Conservation (phyloP, 2,888 invertebrate species). For the Spicauda simplicius region DNA sequence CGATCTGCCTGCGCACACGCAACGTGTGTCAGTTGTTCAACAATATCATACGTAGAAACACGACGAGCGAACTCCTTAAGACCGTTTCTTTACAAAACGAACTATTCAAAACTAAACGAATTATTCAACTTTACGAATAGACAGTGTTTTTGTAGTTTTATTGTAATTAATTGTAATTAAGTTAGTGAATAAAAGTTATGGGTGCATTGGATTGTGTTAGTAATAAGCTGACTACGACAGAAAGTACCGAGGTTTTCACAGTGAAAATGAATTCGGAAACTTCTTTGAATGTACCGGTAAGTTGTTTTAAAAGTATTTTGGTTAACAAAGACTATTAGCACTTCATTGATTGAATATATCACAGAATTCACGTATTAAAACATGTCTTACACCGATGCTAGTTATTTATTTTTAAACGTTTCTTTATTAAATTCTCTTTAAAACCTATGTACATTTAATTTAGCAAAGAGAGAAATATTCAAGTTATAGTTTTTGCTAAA, state of each 20-base stretch:
- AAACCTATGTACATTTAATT: too few species aligned
- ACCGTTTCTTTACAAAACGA: neutral
- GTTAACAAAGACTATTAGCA: neutral
- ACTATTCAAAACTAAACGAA: neutral
- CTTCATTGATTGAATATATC: too few species aligned
- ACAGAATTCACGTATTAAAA: too few species aligned
- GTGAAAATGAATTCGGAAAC: slow-evolving; percentile 61
- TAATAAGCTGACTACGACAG: slow-evolving; percentile 61
- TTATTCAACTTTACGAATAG: neutral
- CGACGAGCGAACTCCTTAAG: slow-evolving; percentile 25
- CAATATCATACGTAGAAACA: slow-evolving; percentile 45
- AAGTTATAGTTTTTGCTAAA: too few species aligned
- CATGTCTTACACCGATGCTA: too few species aligned
- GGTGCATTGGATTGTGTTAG: slow-evolving; percentile 70
- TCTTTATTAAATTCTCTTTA: too few species aligned
- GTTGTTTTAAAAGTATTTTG: slow-evolving; percentile 21
- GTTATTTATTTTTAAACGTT: too few species aligned
- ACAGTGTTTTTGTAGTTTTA: too few species aligned
- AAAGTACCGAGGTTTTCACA: slow-evolving; percentile 72
- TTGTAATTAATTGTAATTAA: slow-evolving; percentile 14
- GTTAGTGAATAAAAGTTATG: slow-evolving; percentile 47
- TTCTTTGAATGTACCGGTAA: slow-evolving; percentile 61
- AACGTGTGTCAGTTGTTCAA: slow-evolving; percentile 45
- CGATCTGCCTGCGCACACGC: slow-evolving; percentile 36
- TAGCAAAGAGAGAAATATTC: too few species aligned